phyloP scores from a whole-genome alignment of 2,113 vertebrate species.

The Alligator sinensis region DNA sequence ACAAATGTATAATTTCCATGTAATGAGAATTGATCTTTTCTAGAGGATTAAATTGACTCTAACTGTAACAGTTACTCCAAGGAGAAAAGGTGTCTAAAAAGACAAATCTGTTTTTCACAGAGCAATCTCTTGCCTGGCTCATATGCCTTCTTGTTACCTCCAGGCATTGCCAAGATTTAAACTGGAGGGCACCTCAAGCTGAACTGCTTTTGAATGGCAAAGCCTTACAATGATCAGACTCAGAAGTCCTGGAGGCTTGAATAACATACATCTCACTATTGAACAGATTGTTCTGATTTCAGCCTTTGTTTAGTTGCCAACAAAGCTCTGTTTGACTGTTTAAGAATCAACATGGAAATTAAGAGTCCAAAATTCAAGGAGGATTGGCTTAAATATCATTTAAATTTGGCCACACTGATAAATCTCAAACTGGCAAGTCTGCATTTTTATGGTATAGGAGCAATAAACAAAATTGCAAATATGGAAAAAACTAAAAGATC shows the following conservation, averaged over 20 bases:
- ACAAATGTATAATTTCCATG: not conserved
- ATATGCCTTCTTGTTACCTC: not conserved
- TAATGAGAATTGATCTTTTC: not conserved
- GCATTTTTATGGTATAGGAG: not conserved
- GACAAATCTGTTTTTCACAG: conserved; percentile 43
- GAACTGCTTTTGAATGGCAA: not conserved
- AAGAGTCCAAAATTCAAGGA: not conserved
- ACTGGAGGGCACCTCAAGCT: conserved; percentile 26
- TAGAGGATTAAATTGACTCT: not conserved
- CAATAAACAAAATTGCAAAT: not conserved
- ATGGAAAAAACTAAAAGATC: not conserved
- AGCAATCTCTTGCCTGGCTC: conserved; percentile 14
- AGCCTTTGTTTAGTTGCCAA: not conserved
- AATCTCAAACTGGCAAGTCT: not conserved
- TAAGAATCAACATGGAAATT: not conserved
- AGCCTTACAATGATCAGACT: not conserved
- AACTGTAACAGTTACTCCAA: not conserved
- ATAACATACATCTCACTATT: not conserved
- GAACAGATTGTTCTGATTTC: conserved; percentile 20
- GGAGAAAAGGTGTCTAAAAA: not conserved
- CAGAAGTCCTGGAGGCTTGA: conserved; percentile 35
- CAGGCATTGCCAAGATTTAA: conserved; percentile 22
- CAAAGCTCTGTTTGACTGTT: not conserved
- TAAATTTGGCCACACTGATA: not conserved
- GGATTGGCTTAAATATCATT: not conserved